Conservation (phyloP, 2,113 vertebrate genomes). For the Polypterus senegalus region DNA sequence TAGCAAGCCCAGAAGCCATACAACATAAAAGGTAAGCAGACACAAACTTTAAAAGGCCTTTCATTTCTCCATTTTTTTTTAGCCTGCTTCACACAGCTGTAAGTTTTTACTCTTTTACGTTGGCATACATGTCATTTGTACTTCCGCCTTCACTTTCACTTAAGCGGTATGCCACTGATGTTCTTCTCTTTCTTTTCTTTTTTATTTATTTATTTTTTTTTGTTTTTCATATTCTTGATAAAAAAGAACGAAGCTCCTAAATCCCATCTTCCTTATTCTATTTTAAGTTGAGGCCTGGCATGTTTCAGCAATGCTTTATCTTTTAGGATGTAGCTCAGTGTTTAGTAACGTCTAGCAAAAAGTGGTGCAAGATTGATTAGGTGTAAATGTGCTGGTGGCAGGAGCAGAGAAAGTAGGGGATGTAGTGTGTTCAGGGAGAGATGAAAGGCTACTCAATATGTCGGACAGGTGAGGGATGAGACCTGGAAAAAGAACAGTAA, state of each 20-base stretch:
- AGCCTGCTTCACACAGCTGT: conserved; percentile 2
- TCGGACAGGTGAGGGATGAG: conserved; percentile 70
- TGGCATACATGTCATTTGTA: background rate
- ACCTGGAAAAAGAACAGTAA: conserved; percentile 48
- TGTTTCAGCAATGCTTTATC: conserved; percentile 38
- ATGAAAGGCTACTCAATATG: conserved; percentile 60
- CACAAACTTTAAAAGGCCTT: conserved; percentile 9
- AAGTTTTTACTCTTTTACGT: conserved; percentile 4
- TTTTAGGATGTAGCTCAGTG: conserved; percentile 24
- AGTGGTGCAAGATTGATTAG: conserved; percentile 70
- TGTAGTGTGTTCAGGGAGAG: conserved; percentile 52
- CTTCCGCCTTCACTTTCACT: background rate
- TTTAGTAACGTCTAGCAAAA: conserved; percentile 54
- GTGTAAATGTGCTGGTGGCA: conserved; percentile 55
- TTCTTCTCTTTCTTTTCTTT: background rate
- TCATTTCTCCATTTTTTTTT: background rate
- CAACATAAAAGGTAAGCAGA: conserved; percentile 13
- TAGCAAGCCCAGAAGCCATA: conserved; percentile 8
- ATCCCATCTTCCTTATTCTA: conserved; percentile 27
- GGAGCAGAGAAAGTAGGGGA: conserved; percentile 45
- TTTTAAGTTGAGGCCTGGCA: conserved; percentile 42
- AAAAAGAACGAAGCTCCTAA: conserved; percentile 25
- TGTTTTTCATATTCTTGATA: background rate
- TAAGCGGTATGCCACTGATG: background rate
- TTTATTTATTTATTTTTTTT: conserved; percentile 3